These are phyloP conservation scores for Corbicula japonica DNA, from an alignment of 2,888 invertebrate species.

Conservation along the genomic window DNA sequence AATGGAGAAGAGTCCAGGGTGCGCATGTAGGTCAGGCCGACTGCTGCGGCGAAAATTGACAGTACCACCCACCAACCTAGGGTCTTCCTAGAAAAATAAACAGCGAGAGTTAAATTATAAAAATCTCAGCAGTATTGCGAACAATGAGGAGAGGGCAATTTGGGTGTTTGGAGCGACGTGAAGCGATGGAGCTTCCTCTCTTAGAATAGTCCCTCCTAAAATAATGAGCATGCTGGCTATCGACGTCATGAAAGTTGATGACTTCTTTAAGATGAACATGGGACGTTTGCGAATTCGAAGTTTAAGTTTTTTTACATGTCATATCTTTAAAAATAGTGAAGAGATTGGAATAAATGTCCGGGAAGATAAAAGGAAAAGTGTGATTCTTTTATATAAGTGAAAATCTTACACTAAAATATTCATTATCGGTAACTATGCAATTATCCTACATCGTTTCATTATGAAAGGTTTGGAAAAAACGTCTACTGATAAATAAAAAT, in stretches of 20 bases:
- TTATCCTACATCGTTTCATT: no score
- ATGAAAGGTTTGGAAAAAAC: no score
- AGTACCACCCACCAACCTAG: slow-evolving; percentile 72
- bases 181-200: background rate
- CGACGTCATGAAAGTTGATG: background rate
- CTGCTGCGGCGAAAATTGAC: slow-evolving; percentile 66
- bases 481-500: no score
- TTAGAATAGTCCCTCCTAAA: background rate
- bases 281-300: no score
- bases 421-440: no score
- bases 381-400: no score
- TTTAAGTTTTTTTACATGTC: no score
- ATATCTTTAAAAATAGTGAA: no score
- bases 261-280: background rate
- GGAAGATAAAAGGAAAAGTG: no score
- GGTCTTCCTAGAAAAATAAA: slow-evolving; percentile 60
- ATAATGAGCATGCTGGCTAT: background rate
- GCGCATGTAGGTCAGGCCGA: slow-evolving; percentile 70
- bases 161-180: background rate
- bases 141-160: background rate
- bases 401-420: no score
- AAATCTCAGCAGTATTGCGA: background rate
- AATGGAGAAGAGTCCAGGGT: slow-evolving; percentile 64
- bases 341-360: no score
- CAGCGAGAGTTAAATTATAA: background rate